These are phyloP conservation scores for Scaptodrosophila lebanonensis DNA, from an alignment of 1,140 invertebrate species.

Conservation along the genomic window DNA sequence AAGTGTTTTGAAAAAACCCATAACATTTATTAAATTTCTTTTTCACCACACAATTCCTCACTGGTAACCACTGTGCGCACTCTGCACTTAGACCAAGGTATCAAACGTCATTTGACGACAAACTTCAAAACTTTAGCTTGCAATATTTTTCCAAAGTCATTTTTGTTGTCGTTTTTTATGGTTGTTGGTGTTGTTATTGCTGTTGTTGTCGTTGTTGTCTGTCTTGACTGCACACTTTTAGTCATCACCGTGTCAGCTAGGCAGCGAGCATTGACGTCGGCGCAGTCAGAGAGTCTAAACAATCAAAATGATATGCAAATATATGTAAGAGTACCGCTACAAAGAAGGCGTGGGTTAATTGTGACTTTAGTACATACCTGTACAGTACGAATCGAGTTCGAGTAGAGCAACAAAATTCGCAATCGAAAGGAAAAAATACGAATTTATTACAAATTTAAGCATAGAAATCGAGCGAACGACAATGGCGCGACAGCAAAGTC, in stretches of 20 bases:
- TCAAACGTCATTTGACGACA: constrained; percentile 69
- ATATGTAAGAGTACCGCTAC: constrained; percentile 75
- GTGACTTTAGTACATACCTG: constrained; percentile 71
- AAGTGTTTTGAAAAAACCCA: too few relatives aligned
- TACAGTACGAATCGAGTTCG: constrained; percentile 39
- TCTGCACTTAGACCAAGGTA: constrained; percentile 21
- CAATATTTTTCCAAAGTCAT: constrained; percentile 47
- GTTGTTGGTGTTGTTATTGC: constrained; percentile 47
- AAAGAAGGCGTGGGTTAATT: constrained; percentile 76
- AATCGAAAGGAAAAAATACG: constrained; percentile 76
- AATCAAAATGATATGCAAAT: constrained; percentile 76
- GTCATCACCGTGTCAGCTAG: constrained; percentile 63
- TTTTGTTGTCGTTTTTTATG: constrained; percentile 45
- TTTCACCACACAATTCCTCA: too few relatives aligned
- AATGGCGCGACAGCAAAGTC: constrained; percentile 15
- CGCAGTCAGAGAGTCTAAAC: constrained; percentile 61
- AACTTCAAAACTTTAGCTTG: constrained; percentile 67
- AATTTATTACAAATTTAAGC: constrained; percentile 76
- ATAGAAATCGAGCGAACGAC: constrained; percentile 54
- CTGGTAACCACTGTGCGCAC: constrained; percentile 47
- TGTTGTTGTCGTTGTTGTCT: constrained; percentile 17
- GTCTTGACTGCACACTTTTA: constrained; percentile 53
- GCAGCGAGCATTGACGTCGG: constrained; percentile 40
- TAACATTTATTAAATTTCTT: too few relatives aligned
- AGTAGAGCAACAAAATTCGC: constrained; percentile 47